These are phyloP conservation scores for Rhynchopsitta pachyrhyncha DNA, from an alignment of 2,113 vertebrate genomes.

Conservation along the genomic window DNA sequence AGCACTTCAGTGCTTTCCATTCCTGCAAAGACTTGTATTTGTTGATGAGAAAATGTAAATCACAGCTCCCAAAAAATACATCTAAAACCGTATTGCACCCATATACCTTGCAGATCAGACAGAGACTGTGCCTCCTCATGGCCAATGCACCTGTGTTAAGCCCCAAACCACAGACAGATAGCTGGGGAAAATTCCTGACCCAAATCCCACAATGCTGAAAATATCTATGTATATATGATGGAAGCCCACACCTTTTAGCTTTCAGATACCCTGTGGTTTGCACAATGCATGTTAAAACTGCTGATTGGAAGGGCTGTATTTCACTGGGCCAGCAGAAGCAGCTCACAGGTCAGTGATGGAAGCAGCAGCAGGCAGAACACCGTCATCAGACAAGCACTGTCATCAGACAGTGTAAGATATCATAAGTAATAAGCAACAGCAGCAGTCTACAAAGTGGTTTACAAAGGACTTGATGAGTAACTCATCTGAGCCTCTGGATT, in stretches of 20 bases:
- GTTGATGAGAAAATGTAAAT: not conserved
- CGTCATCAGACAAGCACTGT: not conserved
- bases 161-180: not conserved
- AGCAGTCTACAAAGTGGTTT: slow-evolving; percentile 21
- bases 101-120: not conserved
- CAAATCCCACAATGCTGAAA: not conserved
- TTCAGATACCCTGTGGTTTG: not conserved
- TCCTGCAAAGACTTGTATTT: not conserved
- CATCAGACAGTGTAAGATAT: not conserved
- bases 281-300: not conserved
- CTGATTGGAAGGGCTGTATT: fast-evolving
- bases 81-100: not conserved
- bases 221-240: not conserved
- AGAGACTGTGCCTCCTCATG: not conserved
- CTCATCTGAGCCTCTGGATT: slow-evolving; percentile 23
- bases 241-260: not conserved
- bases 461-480: not conserved
- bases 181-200: not conserved
- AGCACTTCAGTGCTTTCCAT: not conserved
- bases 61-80: not conserved
- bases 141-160: not conserved
- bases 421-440: not conserved
- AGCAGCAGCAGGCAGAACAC: slow-evolving; percentile 20
- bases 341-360: not conserved
- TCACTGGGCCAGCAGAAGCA: not conserved